Evolutionary conservation across 2,113 vertebrate genomes (phyloP).

Genomic region (Fregata magnificens): DNA sequence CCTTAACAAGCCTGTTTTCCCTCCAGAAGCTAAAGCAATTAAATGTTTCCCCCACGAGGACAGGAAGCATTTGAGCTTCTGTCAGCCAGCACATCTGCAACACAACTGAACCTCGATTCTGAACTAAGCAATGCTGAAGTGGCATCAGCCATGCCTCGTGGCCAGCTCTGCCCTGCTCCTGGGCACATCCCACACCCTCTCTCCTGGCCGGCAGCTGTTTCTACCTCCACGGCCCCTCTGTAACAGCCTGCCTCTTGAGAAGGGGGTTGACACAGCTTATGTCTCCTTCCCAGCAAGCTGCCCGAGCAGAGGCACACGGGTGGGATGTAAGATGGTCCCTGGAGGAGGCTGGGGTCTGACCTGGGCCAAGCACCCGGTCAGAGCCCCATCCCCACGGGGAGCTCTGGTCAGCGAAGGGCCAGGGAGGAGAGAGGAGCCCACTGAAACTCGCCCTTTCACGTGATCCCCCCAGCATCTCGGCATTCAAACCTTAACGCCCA

Average conservation of each 20-base stretch:
- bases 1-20: neutral
- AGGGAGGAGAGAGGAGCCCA: no score
- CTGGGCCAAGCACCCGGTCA: accelerated
- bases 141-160: accelerated
- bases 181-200: neutral
- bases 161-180: neutral
- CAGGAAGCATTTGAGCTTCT: neutral
- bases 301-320: accelerated
- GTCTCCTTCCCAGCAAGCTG: neutral
- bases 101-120: neutral
- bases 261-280: no score
- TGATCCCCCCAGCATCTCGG: accelerated
- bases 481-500: no score
- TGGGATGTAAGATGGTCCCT: accelerated
- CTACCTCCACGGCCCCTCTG: accelerated
- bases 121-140: accelerated
- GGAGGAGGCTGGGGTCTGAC: neutral
- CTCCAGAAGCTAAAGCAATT: neutral
- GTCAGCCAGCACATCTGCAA: neutral
- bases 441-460: neutral
- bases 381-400: neutral
- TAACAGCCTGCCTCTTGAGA: neutral
- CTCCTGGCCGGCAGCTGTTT: accelerated
- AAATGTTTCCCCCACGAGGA: neutral
- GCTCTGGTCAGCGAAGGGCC: accelerated